These are phyloP conservation scores for Tenrec ecaudatus DNA, from an alignment of 2,113 vertebrate genomes.

Conservation along the genomic window DNA sequence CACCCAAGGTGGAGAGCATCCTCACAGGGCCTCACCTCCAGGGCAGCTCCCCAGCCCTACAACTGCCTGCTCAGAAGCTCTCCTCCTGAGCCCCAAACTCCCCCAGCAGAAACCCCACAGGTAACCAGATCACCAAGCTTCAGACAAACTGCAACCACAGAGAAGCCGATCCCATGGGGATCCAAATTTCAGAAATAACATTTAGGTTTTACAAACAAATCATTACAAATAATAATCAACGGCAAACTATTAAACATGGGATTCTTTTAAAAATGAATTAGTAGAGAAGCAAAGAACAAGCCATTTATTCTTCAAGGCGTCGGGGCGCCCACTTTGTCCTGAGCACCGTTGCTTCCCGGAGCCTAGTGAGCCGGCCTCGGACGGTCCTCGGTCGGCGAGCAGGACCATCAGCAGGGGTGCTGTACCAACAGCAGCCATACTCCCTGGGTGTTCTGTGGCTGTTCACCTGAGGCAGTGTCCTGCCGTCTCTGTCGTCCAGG, in stretches of 20 bases:
- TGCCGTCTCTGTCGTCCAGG: not conserved
- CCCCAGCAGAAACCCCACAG: not conserved
- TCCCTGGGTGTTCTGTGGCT: not conserved
- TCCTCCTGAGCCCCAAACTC: not conserved
- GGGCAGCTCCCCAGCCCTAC: too few relatives aligned
- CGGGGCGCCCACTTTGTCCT: not conserved
- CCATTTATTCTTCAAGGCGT: not conserved
- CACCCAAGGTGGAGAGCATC: not conserved
- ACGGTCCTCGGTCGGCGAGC: too few relatives aligned
- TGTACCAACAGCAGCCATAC: not conserved
- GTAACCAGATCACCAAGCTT: not conserved
- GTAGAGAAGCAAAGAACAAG: not conserved
- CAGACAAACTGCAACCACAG: not conserved
- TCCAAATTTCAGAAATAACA: not conserved
- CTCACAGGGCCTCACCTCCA: not conserved
- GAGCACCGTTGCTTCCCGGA: not conserved
- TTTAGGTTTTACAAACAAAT: not conserved
- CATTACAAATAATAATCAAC: not conserved
- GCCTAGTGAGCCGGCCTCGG: not conserved
- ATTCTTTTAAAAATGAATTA: not conserved
- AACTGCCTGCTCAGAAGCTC: not conserved
- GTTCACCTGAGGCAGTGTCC: not conserved
- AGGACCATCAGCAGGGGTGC: too few relatives aligned
- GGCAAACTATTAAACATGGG: not conserved
- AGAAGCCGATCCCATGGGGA: too few relatives aligned